A percentile compares a stretch with the other conserved stretches of the same genome.
These are phyloP conservation scores for Lasiurus borealis DNA, from an alignment of 2,113 vertebrate species.

Conservation along the genomic window DNA sequence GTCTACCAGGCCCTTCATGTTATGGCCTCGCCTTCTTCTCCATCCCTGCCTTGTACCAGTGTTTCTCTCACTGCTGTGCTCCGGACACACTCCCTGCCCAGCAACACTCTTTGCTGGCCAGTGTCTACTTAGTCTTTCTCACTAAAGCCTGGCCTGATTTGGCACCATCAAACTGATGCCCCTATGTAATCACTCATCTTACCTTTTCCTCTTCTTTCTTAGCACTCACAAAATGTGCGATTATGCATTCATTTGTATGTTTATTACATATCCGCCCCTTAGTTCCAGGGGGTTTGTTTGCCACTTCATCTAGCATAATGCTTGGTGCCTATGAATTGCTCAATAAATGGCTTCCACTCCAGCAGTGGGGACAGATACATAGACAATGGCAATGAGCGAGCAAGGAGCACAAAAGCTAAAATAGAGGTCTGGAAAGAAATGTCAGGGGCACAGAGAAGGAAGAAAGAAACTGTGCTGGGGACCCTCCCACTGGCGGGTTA, in stretches of 20 bases:
- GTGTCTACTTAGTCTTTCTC: not conserved
- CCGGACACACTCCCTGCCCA: not conserved
- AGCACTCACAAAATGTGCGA: not conserved
- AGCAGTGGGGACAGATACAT: not conserved
- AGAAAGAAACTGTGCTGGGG: not conserved
- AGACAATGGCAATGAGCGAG: too few relatives aligned
- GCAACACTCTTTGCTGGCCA: not conserved
- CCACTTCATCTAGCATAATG: not conserved
- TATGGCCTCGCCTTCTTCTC: not conserved
- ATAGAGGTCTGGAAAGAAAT: not conserved
- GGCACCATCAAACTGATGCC: not conserved
- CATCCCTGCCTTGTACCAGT: not conserved
- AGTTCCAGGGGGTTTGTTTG: not conserved
- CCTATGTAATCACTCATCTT: not conserved
- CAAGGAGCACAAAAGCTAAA: not conserved
- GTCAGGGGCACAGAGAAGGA: too few relatives aligned
- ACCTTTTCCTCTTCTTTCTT: not conserved
- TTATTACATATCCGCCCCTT: not conserved
- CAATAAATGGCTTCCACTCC: not conserved
- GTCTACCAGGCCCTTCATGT: not conserved
- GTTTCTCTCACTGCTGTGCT: not conserved
- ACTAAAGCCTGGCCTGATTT: not conserved
- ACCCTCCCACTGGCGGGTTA: too few relatives aligned
- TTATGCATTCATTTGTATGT: not conserved
- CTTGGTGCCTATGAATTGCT: not conserved